These are phyloP conservation scores for Etia nguti DNA, from an alignment of 2,113 vertebrate genomes.

Conservation along the genomic window DNA sequence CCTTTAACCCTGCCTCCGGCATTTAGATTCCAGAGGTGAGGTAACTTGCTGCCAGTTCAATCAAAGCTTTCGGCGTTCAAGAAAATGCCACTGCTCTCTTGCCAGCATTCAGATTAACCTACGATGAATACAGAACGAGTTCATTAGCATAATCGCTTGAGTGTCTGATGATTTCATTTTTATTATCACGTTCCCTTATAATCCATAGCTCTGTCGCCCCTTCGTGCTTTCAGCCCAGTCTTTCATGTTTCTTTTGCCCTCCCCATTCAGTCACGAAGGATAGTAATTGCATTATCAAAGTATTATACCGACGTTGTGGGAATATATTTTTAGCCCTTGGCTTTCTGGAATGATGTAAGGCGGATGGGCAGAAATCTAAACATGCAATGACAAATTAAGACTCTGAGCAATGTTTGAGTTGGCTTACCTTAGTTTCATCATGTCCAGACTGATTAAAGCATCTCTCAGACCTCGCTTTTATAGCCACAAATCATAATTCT, in stretches of 20 bases:
- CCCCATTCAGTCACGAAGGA: constrained; percentile 38
- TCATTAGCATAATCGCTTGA: constrained; percentile 69
- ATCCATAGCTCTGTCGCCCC: constrained; percentile 41
- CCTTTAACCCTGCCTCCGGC: not conserved
- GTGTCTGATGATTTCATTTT: constrained; percentile 64
- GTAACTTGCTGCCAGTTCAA: not conserved
- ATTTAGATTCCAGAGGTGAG: not conserved
- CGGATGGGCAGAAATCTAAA: constrained; percentile 15
- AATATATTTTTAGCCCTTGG: constrained; percentile 56
- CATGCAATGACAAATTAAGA: constrained; percentile 23
- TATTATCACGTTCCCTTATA: constrained; percentile 58
- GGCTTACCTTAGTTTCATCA: constrained; percentile 4
- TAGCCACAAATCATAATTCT: not conserved
- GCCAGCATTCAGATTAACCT: constrained; percentile 47
- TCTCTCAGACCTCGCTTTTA: not conserved
- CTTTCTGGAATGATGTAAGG: constrained; percentile 20
- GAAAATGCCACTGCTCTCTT: constrained; percentile 22
- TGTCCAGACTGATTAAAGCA: not conserved
- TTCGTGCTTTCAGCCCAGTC: constrained; percentile 3
- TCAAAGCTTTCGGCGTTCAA: constrained; percentile 37
- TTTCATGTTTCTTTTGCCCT: constrained; percentile 60
- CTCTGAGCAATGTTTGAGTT: not conserved
- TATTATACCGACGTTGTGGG: constrained; percentile 16
- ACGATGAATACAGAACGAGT: constrained; percentile 53
- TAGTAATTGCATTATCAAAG: constrained; percentile 65